Evolutionary conservation across 64 coral and sea anemone genomes (phyloP), one percentile per base, ranked within the genome.

Genomic region (Anthopleura sola): DNA sequence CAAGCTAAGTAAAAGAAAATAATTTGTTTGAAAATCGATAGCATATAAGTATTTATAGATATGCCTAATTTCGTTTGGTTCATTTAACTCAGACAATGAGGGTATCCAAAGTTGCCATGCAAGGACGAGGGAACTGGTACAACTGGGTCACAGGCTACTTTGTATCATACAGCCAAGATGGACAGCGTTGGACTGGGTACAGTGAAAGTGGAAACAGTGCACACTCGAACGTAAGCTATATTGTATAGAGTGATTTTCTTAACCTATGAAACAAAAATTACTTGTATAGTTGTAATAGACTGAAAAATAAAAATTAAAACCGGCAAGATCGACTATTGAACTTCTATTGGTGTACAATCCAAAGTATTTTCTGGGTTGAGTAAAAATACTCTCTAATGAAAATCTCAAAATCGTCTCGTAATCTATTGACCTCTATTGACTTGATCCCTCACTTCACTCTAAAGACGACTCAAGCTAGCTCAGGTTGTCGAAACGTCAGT

Each of bases 41-140:
- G 40, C 9, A 44, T 44, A 8, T 44, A 44, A 44, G 9, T 8
- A 8, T 44, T 44, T 44, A 44, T 8, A 8, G 40, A 8, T 6
- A 44, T 44, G 40, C 4, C 40, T 6, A 44, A 44, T 44, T 44
- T 44, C 9, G 40, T 44, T 44, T 44, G 4, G 40, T 47, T 12
- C 40, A 20, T 55, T 24, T 18, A 36, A 28, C n/a, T 44, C 11
- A 24, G 48, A 14, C 49, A 2, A 84, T 74, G 68, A 20, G 68
- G 17, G 37, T 76, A 36, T 17, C 31, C 44, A 84, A 55, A 37
- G 74, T 89, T 19, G 34, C 82, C 29, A 83, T 75, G 24, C 87
- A 89, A 83, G 87, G 87, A 55, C 80, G 87, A 5, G 46, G 80
- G 18, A 89, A 71, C 33, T 83, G 87, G 87, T 83, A 89, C 28